phyloP scores from a whole-genome alignment of 2,797 vertebrate species.

The Poeciliopsis infans region DNA sequence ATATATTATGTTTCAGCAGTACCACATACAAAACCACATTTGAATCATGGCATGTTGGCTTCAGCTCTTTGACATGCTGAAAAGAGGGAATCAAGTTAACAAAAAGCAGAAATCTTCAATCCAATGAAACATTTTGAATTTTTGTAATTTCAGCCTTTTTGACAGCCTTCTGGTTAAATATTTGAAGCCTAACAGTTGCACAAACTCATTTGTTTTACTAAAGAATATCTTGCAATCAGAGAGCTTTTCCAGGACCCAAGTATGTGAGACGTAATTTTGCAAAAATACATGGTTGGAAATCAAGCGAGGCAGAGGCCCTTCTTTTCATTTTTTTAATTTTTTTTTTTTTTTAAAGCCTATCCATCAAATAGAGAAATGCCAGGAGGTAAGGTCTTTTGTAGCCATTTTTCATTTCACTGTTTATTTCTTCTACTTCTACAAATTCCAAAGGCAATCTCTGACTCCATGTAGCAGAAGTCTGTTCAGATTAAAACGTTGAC shows the following conservation, averaged over 20 bases:
- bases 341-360: conserved; percentile 50
- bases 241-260: conserved; percentile 60
- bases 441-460: conserved; percentile 59
- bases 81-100: not conserved
- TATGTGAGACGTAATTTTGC: conserved; percentile 65
- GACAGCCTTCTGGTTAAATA: conserved; percentile 39
- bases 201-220: conserved; percentile 59
- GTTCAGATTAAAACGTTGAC: conserved; percentile 41
- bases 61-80: not conserved
- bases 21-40: not conserved
- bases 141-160: conserved; percentile 11
- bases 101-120: not conserved
- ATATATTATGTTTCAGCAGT: not conserved
- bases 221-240: conserved; percentile 69
- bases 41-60: not conserved
- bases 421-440: conserved; percentile 74
- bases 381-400: conserved; percentile 70
- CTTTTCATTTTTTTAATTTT: conserved; percentile 47
- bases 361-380: conserved; percentile 72
- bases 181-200: conserved; percentile 42
- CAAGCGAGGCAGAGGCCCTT: conserved; percentile 54
- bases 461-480: conserved; percentile 36
- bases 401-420: conserved; percentile 72
- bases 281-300: conserved; percentile 67
- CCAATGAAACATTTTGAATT: not conserved